Conservation (phyloP, 2,888 invertebrate species). For the Cantharis rufa region DNA sequence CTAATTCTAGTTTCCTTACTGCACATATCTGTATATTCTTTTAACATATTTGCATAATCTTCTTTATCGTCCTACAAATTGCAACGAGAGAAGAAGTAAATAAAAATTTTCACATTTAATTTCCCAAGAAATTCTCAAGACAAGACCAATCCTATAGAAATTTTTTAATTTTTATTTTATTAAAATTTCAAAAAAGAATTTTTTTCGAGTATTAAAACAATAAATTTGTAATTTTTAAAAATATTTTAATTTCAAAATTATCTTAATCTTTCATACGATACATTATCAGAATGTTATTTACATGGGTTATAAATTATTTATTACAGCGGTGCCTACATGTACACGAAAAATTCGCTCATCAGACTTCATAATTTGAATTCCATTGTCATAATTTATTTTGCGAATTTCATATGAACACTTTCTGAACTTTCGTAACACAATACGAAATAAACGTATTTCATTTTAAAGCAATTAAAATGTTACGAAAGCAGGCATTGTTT, state of each 20-base stretch:
- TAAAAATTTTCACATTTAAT: neutral
- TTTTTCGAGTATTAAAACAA: neutral
- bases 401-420: neutral
- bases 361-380: neutral
- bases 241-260: neutral
- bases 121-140: too few relatives aligned
- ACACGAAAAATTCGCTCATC: neutral
- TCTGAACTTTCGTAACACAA: neutral
- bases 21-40: slow-evolving; percentile 35
- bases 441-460: neutral
- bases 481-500: neutral
- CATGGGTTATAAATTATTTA: neutral
- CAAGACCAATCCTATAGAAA: neutral
- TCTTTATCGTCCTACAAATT: neutral
- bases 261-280: neutral
- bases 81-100: neutral
- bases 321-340: neutral
- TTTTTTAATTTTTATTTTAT: neutral
- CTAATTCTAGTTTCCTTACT: neutral
- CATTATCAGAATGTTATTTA: neutral
- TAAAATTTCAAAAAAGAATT: neutral
- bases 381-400: neutral
- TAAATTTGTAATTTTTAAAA: neutral
- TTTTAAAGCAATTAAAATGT: neutral
- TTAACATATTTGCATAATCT: neutral